phyloP scores from a whole-genome alignment of 2,797 vertebrate genomes.

The Sebastes hopkinsi region DNA sequence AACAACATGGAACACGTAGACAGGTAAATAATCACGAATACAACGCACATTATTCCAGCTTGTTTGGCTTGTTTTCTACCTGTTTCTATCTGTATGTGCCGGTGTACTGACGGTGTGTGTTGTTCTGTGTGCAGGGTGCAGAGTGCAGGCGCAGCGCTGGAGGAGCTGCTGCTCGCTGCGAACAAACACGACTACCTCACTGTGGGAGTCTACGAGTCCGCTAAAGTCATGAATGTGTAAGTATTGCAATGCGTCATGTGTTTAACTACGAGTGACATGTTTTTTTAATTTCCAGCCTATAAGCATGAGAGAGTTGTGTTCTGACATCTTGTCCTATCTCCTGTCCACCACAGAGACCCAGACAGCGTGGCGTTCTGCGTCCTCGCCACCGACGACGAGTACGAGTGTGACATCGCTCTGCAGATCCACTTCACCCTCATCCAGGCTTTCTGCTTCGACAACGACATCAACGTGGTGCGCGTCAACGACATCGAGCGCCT shows the following conservation, averaged over 20 bases:
- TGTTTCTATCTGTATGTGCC: not conserved
- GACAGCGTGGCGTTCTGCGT: constrained; percentile 97
- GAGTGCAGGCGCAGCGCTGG: constrained; percentile 90
- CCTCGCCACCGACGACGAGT: constrained; percentile 92
- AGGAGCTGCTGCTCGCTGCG: constrained; percentile 91
- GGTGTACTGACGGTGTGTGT: constrained; percentile 39
- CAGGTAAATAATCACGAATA: constrained; percentile 79
- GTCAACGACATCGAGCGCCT: constrained; percentile 91
- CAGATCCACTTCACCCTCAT: constrained; percentile 99
- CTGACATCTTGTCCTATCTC: constrained; percentile 12
- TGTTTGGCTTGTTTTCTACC: not conserved
- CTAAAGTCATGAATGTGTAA: constrained; percentile 98
- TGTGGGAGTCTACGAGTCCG: constrained; percentile 96
- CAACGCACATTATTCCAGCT: not conserved
- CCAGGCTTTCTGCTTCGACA: constrained; percentile 98
- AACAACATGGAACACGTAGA: constrained; percentile 83
- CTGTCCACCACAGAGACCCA: constrained; percentile 86
- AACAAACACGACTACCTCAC: constrained; percentile 94
- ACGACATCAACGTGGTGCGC: constrained; percentile 95
- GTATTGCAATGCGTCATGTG: constrained; percentile 66
- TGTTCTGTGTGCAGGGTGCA: constrained; percentile 83
- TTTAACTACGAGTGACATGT: rapidly evolving
- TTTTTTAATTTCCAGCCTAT: not conserved
- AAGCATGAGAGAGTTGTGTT: not conserved
- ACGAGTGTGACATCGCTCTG: constrained; percentile 94